Percentiles rank a stretch among this genome's conserved stretches.
Conservation (phyloP, 2,797 vertebrate genomes). For the Melanotaenia nigrans region DNA sequence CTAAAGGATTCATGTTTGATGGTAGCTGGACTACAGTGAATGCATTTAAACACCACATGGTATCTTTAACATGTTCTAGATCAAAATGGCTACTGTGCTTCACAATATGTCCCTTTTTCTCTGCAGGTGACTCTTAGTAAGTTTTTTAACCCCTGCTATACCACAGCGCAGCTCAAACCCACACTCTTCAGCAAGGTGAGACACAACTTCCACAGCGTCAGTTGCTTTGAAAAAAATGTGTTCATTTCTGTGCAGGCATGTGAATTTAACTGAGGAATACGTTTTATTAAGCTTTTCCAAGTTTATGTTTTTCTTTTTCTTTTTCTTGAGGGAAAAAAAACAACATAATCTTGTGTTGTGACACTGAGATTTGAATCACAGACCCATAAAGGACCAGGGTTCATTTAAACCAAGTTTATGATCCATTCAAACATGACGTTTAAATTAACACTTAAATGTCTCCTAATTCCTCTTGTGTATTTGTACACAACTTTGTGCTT, state of each 20-base stretch:
- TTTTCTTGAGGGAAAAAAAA: background rate
- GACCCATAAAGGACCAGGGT: background rate
- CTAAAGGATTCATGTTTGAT: too few species aligned
- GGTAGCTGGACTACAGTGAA: too few species aligned
- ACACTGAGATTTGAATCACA: background rate
- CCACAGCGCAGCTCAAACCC: slow-evolving; percentile 95
- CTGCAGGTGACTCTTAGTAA: slow-evolving; percentile 91
- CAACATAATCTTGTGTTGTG: background rate
- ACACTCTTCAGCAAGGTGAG: slow-evolving; percentile 98
- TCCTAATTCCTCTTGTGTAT: background rate
- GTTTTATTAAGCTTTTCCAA: too few species aligned
- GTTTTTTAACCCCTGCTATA: slow-evolving; percentile 98
- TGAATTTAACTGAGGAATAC: too few species aligned
- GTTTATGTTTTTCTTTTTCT: too few species aligned
- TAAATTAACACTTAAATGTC: too few species aligned
- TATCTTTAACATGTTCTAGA: background rate
- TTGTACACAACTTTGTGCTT: too few species aligned
- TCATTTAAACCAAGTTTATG: background rate
- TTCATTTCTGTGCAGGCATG: background rate
- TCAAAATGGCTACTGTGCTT: background rate
- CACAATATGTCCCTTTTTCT: background rate
- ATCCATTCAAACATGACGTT: background rate
- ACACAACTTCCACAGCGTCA: background rate
- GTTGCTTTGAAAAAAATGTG: too few species aligned
- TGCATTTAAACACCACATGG: background rate